These are phyloP conservation scores for Micronycteris hirsuta DNA, from an alignment of 2,113 vertebrate genomes.

Conservation along the genomic window DNA sequence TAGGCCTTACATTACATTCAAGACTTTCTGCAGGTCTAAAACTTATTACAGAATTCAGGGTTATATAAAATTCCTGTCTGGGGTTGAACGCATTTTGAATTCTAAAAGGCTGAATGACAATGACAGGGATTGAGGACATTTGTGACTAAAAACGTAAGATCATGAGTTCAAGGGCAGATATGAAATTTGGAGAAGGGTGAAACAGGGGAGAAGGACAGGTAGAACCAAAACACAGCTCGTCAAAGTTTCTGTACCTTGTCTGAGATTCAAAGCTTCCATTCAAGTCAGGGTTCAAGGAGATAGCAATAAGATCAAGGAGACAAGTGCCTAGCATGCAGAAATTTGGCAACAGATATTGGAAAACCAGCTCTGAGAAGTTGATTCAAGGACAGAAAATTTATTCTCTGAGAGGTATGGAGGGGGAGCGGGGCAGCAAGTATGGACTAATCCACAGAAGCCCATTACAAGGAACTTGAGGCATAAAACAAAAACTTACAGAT, in stretches of 20 bases:
- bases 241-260: neutral
- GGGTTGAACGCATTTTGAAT: neutral
- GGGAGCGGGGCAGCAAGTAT: fast-evolving
- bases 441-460: neutral
- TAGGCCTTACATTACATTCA: neutral
- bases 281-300: neutral
- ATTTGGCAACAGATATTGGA: neutral
- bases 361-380: neutral
- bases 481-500: neutral
- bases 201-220: neutral
- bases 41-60: neutral
- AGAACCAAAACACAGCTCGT: neutral
- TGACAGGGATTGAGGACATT: neutral
- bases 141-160: neutral
- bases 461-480: neutral
- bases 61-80: neutral
- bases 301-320: neutral
- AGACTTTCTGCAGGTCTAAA: neutral
- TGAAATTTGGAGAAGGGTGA: neutral
- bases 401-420: neutral
- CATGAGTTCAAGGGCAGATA: neutral
- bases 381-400: neutral
- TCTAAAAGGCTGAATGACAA: neutral
- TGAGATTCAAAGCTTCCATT: neutral
- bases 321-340: neutral